Base-by-base conservation (phyloP, 1,140 invertebrate genomes). In the Epicauta chinensis region DNA sequence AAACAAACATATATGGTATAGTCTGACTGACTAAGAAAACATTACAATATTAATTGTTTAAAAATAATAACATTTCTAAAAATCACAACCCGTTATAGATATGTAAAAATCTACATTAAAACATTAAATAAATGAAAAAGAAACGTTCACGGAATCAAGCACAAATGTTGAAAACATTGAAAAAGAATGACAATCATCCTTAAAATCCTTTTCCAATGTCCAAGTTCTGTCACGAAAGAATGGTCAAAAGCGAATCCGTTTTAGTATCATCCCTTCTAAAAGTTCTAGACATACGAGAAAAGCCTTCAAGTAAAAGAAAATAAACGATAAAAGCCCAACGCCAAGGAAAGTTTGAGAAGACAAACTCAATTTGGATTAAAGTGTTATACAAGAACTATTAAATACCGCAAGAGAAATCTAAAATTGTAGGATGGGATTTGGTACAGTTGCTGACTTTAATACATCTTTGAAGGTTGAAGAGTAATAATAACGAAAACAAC, bases 311-410 rank as follows among this genome's bases (percentile, higher is more conserved):
- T 37, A 37, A 42, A 57, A 58, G 35, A 53, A 52, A 51, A 43
- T 39, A 36, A 48, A 46, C 13, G 42, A 30, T 48, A 58, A 58
- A 45, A 48, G 57, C 42, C 45, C 39, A 53, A 38, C 54, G 60
- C 51, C 41, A 55, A 39, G 49, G 51, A 59, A 61, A 61, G 59
- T 30, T 61, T 50, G 42, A 23, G 46, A 61, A 61, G 59, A 61
- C 53, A 59, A 59, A 59, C 59, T 61, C 59, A 58, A 57, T 61
- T 61, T 58, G 59, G 59, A 61, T 61, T 61, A 61, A 60, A 61
- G 56, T 61, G 59, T 61, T 58, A 61, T 61, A 61, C 55, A 58
- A 61, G 56, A 57, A 61, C 59, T 61, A 61, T 61, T 61, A 61
- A 61, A 56, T 61, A 58, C 52, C 52, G 38, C 53, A 50, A 48